These are phyloP conservation scores for Dallia pectoralis DNA, from an alignment of 2,797 vertebrate species.

Conservation along the genomic window DNA sequence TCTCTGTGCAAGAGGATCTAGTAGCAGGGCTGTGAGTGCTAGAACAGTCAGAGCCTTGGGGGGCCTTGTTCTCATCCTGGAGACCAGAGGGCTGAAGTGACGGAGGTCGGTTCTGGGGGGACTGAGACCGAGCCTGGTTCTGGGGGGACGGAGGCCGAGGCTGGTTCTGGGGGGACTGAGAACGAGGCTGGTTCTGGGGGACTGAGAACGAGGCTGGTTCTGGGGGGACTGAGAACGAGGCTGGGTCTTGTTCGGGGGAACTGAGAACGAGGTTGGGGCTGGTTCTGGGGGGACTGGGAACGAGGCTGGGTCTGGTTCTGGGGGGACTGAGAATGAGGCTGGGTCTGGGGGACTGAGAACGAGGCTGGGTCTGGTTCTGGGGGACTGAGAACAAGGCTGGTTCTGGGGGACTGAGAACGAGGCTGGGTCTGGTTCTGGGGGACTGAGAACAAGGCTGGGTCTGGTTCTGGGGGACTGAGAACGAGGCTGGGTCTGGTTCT, in stretches of 20 bases:
- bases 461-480: constrained; percentile 33
- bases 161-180: constrained; percentile 45
- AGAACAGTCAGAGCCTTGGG: constrained; percentile 46
- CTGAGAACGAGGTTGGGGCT: constrained; percentile 32
- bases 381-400: constrained; percentile 20
- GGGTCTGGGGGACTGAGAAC: constrained; percentile 51
- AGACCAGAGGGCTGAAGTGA: constrained; percentile 26
- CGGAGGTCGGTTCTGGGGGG: constrained; percentile 38
- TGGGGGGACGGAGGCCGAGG: constrained; percentile 47
- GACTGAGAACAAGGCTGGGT: constrained; percentile 54
- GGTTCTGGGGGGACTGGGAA: constrained; percentile 40
- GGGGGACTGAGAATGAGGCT: constrained; percentile 9
- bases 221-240: constrained; percentile 20
- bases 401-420: constrained; percentile 31
- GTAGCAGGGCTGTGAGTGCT: constrained; percentile 66
- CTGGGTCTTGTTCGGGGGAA: constrained; percentile 18
- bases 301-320: constrained; percentile 63
- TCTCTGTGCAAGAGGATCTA: constrained; percentile 64
- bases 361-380: constrained; percentile 63
- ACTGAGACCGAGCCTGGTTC: constrained; percentile 27
- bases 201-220: constrained; percentile 31
- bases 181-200: constrained; percentile 55
- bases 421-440: constrained; percentile 46
- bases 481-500: constrained; percentile 42
- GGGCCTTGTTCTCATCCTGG: constrained; percentile 77